These are phyloP conservation scores for Ornithoptera alexandrae DNA, from an alignment of 2,888 invertebrate genomes.

Conservation along the genomic window DNA sequence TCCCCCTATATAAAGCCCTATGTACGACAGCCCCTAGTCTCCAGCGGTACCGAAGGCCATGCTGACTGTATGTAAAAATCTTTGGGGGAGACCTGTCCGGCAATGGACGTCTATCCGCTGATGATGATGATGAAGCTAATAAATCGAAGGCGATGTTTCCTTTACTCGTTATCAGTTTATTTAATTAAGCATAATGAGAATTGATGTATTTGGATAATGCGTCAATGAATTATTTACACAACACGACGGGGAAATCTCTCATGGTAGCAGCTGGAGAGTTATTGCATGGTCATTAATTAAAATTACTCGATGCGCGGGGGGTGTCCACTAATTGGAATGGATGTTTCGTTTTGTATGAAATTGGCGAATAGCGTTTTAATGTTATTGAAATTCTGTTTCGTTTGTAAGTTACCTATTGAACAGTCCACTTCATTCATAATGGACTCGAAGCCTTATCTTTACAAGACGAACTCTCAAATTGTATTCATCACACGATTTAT, in stretches of 20 bases:
- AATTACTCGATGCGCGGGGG: slow-evolving; percentile 18
- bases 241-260: neutral
- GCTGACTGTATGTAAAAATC: too few relatives aligned
- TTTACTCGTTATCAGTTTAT: neutral
- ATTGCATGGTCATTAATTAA: slow-evolving; percentile 16
- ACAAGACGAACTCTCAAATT: too few relatives aligned
- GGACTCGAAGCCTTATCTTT: too few relatives aligned
- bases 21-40: too few relatives aligned
- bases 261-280: neutral
- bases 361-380: slow-evolving; percentile 1
- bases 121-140: too few relatives aligned
- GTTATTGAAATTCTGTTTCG: neutral
- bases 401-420: neutral
- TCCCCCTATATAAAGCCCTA: too few relatives aligned
- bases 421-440: neutral
- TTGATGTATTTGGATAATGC: neutral
- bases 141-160: neutral
- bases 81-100: too few relatives aligned
- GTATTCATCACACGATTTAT: too few relatives aligned
- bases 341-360: slow-evolving; percentile 10
- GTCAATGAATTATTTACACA: neutral
- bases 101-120: too few relatives aligned
- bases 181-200: neutral
- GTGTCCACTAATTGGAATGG: slow-evolving; percentile 13
- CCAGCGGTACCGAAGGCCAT: too few relatives aligned